A percentile compares a stretch with the other conserved stretches of the same genome.
Conservation (phyloP, 2,888 invertebrate genomes). For the Melieria omissa region DNA sequence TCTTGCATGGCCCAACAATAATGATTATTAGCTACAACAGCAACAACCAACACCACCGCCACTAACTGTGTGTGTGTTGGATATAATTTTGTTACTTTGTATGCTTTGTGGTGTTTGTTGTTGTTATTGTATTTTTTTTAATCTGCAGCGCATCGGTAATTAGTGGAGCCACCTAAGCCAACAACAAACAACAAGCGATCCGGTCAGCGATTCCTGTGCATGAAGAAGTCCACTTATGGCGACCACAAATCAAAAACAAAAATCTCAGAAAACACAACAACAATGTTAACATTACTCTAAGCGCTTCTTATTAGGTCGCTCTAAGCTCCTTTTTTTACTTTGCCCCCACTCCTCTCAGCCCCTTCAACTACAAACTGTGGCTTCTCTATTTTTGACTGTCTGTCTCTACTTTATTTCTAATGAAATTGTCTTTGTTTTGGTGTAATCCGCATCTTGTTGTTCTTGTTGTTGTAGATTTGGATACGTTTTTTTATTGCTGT, state of each 20-base stretch:
- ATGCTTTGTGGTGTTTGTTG: slow-evolving; percentile 23
- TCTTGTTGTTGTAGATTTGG: background rate
- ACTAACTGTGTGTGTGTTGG: slow-evolving; percentile 49
- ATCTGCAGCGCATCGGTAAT: slow-evolving; percentile 58
- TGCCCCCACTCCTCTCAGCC: background rate
- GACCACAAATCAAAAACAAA: background rate
- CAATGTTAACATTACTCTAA: background rate
- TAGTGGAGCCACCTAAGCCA: slow-evolving; percentile 57
- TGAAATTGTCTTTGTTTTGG: slow-evolving; percentile 18
- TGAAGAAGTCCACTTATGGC: too few species aligned
- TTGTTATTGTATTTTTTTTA: slow-evolving; percentile 4
- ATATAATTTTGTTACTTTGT: slow-evolving; percentile 46
- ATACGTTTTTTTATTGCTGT: background rate
- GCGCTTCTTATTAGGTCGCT: background rate
- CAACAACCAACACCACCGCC: background rate
- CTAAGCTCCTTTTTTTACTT: background rate
- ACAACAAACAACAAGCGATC: slow-evolving; percentile 37
- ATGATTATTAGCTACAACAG: background rate
- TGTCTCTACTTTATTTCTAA: slow-evolving; percentile 2
- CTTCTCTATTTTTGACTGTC: background rate
- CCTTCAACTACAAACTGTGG: background rate
- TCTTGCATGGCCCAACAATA: background rate
- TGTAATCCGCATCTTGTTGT: background rate
- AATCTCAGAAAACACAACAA: background rate
- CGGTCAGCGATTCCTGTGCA: too few species aligned